Percentiles rank a stretch among this genome's conserved stretches.
Conservation (phyloP, 2,888 invertebrate species). For the Pterostichus madidus region DNA sequence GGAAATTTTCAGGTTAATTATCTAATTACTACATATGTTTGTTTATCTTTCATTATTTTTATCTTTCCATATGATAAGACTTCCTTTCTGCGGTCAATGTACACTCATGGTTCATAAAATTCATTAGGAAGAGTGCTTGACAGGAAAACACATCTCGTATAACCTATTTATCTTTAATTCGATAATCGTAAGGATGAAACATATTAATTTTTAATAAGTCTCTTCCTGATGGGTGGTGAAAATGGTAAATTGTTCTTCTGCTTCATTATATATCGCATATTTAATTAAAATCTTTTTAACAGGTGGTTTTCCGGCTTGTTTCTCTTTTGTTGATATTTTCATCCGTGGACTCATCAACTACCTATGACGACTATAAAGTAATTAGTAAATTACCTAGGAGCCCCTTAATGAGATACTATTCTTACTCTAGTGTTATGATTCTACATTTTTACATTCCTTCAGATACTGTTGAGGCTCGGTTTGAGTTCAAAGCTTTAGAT, state of each 20-base stretch:
- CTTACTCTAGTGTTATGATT: slow-evolving; percentile 73
- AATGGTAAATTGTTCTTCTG: slow-evolving; percentile 48
- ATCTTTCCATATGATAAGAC: slow-evolving; percentile 11
- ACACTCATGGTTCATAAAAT: slow-evolving; percentile 1
- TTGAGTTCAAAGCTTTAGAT: slow-evolving; percentile 74
- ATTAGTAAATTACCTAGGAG: slow-evolving; percentile 52
- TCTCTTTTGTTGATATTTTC: slow-evolving; percentile 27
- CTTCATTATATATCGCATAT: background rate
- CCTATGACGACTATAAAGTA: slow-evolving; percentile 48
- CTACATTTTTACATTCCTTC: slow-evolving; percentile 74
- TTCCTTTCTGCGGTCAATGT: background rate
- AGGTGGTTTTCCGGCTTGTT: slow-evolving; percentile 49
- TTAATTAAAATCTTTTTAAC: slow-evolving; percentile 14
- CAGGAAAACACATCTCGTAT: slow-evolving; percentile 7
- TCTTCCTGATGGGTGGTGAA: slow-evolving; percentile 51
- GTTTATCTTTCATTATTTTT: slow-evolving; percentile 26
- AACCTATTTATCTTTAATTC: slow-evolving; percentile 48
- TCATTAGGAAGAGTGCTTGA: slow-evolving; percentile 3
- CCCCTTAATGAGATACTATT: slow-evolving; percentile 71
- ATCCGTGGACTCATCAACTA: background rate
- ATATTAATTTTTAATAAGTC: slow-evolving; percentile 13
- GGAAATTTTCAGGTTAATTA: slow-evolving; percentile 6
- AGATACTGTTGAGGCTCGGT: slow-evolving; percentile 73
- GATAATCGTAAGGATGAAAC: slow-evolving; percentile 41
- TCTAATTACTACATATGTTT: slow-evolving; percentile 5